These are phyloP conservation scores for Oligia strigilis DNA, from an alignment of 2,888 invertebrate species.

Conservation along the genomic window DNA sequence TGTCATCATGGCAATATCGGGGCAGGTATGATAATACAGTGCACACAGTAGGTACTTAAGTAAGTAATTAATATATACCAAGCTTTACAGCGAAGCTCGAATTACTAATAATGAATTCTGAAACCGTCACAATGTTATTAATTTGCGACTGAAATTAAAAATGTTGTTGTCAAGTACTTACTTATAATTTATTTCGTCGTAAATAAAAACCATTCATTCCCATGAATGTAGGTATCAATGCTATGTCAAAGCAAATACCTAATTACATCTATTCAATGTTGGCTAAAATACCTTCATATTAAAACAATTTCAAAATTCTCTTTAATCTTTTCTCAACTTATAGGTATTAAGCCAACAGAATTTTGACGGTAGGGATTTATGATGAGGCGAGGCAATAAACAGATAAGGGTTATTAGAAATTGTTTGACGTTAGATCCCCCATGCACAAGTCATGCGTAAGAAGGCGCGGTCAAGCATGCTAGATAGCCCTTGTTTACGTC, in stretches of 20 bases:
- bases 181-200: background rate
- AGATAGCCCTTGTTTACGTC: slow-evolving; percentile 44
- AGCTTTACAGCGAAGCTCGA: slow-evolving; percentile 1
- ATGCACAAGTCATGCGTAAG: slow-evolving; percentile 56
- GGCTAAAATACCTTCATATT: slow-evolving; percentile 2
- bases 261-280: slow-evolving; percentile 16
- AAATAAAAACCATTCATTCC: background rate
- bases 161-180: background rate
- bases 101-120: background rate
- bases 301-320: slow-evolving; percentile 36
- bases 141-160: slow-evolving; percentile 23
- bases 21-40: background rate
- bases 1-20: background rate
- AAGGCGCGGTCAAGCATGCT: slow-evolving; percentile 54
- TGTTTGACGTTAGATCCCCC: slow-evolving; percentile 46
- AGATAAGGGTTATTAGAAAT: slow-evolving; percentile 33
- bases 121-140: background rate
- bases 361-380: slow-evolving; percentile 43
- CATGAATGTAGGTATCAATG: background rate
- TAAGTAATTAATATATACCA: slow-evolving; percentile 1
- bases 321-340: slow-evolving; percentile 30
- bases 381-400: slow-evolving; percentile 24
- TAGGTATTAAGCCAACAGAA: slow-evolving; percentile 31
- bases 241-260: slow-evolving; percentile 18
- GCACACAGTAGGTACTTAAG: too few relatives aligned